These are phyloP conservation scores for Micoletzkya japonica DNA, from an alignment of 2,888 invertebrate genomes.

Conservation along the genomic window DNA sequence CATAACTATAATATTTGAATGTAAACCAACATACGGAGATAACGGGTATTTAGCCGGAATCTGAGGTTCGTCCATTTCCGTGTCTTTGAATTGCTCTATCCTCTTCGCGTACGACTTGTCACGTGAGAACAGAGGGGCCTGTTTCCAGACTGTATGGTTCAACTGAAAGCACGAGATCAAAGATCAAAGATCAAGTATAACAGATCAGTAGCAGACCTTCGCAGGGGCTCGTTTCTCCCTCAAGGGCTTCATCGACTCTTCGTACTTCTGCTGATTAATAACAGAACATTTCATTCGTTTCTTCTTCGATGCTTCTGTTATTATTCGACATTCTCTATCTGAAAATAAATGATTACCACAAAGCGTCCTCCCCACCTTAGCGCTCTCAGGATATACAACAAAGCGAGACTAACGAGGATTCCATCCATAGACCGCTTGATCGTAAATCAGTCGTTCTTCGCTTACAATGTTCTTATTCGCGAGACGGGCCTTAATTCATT, in stretches of 20 bases:
- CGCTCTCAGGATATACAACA: too few relatives aligned
- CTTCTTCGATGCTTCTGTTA: neutral
- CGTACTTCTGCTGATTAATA: conserved; percentile 7
- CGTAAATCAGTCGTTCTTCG: conserved; percentile 18
- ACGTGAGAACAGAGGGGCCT: conserved; percentile 36
- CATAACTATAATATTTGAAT: neutral
- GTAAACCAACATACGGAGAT: neutral
- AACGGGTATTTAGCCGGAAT: conserved; percentile 26
- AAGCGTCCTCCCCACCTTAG: too few relatives aligned
- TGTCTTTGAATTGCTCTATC: conserved; percentile 9
- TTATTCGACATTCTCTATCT: conserved; percentile 13
- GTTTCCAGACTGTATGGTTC: conserved; percentile 40
- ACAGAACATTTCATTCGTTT: conserved; percentile 8
- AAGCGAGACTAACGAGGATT: conserved; percentile 15
- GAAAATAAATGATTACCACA: neutral
- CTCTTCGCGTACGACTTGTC: conserved; percentile 29
- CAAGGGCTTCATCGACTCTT: neutral
- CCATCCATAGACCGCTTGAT: conserved; percentile 21
- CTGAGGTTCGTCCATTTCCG: conserved; percentile 28
- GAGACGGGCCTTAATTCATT: conserved; percentile 7
- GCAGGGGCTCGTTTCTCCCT: too few relatives aligned
- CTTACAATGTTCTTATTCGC: conserved; percentile 9
- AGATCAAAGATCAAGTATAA: neutral
- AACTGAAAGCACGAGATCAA: conserved; percentile 26
- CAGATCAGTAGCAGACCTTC: too few relatives aligned